phyloP scores from a whole-genome alignment of 1,140 invertebrate species.

The Drosophila jambulina region DNA sequence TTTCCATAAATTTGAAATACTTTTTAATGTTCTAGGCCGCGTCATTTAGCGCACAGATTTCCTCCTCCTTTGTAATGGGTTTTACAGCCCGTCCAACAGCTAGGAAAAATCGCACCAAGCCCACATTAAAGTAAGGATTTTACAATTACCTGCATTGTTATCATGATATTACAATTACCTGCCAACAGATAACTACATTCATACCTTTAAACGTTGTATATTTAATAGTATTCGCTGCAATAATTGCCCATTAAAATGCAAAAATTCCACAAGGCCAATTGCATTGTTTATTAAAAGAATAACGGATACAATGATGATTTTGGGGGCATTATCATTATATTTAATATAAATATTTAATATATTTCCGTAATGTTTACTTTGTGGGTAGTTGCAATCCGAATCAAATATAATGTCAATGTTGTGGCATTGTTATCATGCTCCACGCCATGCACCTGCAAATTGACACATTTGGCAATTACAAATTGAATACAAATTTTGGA shows the following conservation, averaged over 20 bases:
- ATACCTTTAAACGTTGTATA: not conserved
- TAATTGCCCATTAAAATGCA: not conserved
- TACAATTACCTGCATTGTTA: too few relatives aligned
- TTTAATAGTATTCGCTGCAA: not conserved
- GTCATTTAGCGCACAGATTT: conserved; percentile 19
- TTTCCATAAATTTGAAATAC: conserved; percentile 44
- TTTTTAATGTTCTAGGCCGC: conserved; percentile 27
- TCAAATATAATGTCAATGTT: conserved; percentile 13
- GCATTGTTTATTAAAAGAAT: conserved; percentile 7
- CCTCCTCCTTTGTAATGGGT: conserved; percentile 15
- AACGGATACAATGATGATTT: conserved; percentile 4
- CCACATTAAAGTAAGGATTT: not conserved
- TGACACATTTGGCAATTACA: conserved; percentile 7
- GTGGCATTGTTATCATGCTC: not conserved
- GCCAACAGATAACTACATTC: not conserved
- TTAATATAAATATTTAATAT: not conserved
- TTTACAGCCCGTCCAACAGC: not conserved
- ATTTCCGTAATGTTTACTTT: not conserved
- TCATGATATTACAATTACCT: too few relatives aligned
- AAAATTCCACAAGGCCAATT: not conserved
- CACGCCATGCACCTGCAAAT: not conserved
- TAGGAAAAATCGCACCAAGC: conserved; percentile 21
- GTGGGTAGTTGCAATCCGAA: not conserved
- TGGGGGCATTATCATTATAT: not conserved
- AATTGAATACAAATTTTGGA: conserved; percentile 30